Percentiles rank a stretch among this genome's conserved stretches.
Conservation (phyloP, 2,797 vertebrate species). For the Cyprinella venusta region DNA sequence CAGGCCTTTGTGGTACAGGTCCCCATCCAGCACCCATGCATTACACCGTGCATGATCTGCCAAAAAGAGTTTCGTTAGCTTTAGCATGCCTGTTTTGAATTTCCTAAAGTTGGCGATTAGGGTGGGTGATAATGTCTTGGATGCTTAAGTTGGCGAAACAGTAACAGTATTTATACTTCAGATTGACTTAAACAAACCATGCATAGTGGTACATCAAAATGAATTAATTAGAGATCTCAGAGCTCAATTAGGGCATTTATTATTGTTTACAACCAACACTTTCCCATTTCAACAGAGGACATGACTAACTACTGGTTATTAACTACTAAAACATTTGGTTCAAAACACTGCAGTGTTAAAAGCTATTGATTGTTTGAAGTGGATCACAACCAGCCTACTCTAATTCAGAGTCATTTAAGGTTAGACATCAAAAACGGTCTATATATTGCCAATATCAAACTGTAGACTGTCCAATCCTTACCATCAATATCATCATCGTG, state of each 20-base stretch:
- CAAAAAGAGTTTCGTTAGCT: conserved; percentile 44
- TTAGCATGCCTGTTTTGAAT: conserved; percentile 8
- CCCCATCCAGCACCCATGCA: conserved; percentile 96
- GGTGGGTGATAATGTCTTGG: neutral
- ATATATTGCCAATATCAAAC: neutral
- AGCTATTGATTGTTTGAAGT: neutral
- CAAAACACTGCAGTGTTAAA: neutral
- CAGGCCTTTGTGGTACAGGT: conserved; percentile 97
- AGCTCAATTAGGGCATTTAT: neutral
- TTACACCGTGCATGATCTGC: conserved; percentile 96
- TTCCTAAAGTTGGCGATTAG: neutral
- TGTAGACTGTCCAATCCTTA: conserved; percentile 67
- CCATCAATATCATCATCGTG: conserved; percentile 98
- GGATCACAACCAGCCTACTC: neutral
- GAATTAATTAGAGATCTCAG: neutral
- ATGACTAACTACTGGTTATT: neutral
- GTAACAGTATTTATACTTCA: neutral
- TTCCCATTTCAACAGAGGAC: neutral
- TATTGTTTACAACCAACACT: neutral
- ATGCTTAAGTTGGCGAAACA: neutral
- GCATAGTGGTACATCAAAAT: neutral
- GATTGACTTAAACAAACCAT: neutral
- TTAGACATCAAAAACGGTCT: neutral
- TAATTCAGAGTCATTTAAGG: conserved; percentile 4
- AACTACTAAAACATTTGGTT: neutral